These are phyloP conservation scores for Linurgus olivaceus DNA, from an alignment of 2,797 vertebrate species.

Conservation along the genomic window DNA sequence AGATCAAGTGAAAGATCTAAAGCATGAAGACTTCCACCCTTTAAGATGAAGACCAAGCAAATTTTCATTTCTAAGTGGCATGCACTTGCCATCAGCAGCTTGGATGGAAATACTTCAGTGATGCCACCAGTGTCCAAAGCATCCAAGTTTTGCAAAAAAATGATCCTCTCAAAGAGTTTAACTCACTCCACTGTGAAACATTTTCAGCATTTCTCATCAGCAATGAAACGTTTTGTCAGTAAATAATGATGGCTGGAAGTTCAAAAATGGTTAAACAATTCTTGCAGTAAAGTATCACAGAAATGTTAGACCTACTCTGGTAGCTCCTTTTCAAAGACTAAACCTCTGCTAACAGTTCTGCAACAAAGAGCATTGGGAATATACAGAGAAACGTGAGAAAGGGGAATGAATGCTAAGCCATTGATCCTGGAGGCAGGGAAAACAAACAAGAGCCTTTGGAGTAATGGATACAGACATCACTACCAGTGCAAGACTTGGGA, in stretches of 20 bases:
- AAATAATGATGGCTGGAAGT: background rate
- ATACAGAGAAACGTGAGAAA: background rate
- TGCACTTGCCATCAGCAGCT: background rate
- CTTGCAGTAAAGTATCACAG: background rate
- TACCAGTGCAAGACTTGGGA: conserved; percentile 34
- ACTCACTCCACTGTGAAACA: background rate
- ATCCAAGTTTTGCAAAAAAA: background rate
- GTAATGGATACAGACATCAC: conserved; percentile 9
- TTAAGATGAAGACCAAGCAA: background rate
- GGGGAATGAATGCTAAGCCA: background rate
- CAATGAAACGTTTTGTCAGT: background rate
- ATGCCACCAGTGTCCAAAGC: background rate
- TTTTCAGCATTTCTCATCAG: background rate
- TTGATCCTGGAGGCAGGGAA: background rate
- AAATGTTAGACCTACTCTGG: background rate
- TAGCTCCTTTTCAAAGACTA: background rate
- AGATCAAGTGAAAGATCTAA: background rate
- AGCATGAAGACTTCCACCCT: background rate
- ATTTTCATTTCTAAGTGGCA: background rate
- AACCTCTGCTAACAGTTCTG: background rate
- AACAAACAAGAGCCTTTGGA: background rate
- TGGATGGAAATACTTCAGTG: background rate
- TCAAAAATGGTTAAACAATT: background rate
- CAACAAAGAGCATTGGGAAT: background rate
- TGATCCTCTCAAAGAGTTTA: background rate